These are phyloP conservation scores for Salvator merianae DNA, from an alignment of 2,113 vertebrate genomes.

Conservation along the genomic window DNA sequence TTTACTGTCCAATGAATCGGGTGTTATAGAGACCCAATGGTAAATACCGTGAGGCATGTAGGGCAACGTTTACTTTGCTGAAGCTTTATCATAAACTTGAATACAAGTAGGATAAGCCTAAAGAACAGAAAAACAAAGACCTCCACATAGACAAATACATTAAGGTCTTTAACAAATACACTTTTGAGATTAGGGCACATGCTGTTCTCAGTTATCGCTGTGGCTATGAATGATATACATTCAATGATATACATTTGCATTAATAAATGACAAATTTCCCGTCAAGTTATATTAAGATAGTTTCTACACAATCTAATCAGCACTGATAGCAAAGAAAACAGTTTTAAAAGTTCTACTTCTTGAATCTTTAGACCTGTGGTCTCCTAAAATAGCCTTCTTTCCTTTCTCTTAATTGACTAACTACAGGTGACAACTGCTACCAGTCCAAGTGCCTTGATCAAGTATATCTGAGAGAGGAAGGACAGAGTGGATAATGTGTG, in stretches of 20 bases:
- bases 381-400: not conserved
- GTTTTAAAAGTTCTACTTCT: not conserved
- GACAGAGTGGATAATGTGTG: fast-evolving
- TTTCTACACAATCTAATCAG: not conserved
- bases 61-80: constrained; percentile 3
- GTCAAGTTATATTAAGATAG: not conserved
- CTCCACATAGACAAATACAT: fast-evolving
- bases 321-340: not conserved
- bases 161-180: not conserved
- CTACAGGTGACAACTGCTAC: constrained; percentile 31
- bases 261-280: not conserved
- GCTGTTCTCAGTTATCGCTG: not conserved
- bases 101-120: not conserved
- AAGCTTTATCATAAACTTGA: not conserved
- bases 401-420: not conserved
- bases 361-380: not conserved
- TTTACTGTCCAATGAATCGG: not conserved
- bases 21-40: not conserved
- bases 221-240: not conserved
- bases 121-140: not conserved
- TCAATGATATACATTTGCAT: not conserved
- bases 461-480: not conserved
- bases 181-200: not conserved
- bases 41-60: constrained; percentile 3
- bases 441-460: not conserved